A percentile compares a stretch with the other conserved stretches of the same genome.
Conservation (phyloP, 2,797 vertebrate species). For the Cryptoprocta ferox region DNA sequence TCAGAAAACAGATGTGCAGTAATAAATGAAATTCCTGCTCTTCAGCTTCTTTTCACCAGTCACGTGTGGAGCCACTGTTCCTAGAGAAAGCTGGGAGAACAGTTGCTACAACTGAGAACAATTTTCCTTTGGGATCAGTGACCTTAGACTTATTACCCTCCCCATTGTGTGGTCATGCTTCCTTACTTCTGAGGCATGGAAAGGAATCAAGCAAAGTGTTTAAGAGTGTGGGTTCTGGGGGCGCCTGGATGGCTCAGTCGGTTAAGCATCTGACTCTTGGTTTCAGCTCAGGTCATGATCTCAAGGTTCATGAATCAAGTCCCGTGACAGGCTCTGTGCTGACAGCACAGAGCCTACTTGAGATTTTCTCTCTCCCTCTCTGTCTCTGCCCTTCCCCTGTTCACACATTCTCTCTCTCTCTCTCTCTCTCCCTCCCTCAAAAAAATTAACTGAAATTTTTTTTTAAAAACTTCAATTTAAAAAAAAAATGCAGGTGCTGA, state of each 20-base stretch:
- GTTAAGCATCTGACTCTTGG: too few species aligned
- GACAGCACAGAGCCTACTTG: too few species aligned
- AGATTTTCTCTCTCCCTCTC: too few species aligned
- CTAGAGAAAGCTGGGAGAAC: background rate
- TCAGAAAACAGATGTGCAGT: slow-evolving; percentile 6
- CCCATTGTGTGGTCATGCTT: background rate
- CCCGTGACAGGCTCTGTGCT: too few species aligned
- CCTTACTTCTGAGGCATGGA: background rate
- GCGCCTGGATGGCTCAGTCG: too few species aligned
- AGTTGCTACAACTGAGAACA: background rate
- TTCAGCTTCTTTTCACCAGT: background rate
- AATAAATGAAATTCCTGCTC: background rate
- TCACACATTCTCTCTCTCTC: too few species aligned
- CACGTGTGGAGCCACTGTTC: background rate
- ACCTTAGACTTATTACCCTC: background rate
- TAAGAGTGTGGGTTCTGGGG: background rate
- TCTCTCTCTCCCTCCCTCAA: too few species aligned
- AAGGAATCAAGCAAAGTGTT: background rate
- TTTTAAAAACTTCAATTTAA: too few species aligned
- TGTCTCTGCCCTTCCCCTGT: too few species aligned
- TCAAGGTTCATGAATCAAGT: too few species aligned
- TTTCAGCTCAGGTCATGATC: too few species aligned
- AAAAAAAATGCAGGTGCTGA: background rate
- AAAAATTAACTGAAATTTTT: too few species aligned
- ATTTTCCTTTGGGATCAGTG: background rate